A percentile compares a stretch with the other conserved stretches of the same genome.
phyloP scores from a whole-genome alignment of 2,888 invertebrate genomes.

The Platycheirus albimanus region DNA sequence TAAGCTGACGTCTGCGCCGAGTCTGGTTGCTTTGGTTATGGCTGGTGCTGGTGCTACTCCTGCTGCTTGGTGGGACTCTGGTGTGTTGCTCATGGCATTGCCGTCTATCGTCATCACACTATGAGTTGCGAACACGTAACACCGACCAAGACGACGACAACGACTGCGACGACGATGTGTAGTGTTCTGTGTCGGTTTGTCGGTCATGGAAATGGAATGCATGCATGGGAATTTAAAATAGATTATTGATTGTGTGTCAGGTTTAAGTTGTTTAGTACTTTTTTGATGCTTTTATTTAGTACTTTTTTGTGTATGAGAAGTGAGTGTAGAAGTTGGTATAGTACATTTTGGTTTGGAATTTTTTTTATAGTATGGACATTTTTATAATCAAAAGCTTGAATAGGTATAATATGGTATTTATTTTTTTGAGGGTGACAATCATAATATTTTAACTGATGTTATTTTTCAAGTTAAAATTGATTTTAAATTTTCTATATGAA shows the following conservation, averaged over 20 bases:
- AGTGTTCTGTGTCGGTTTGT: constrained; percentile 70
- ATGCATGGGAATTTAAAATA: constrained; percentile 73
- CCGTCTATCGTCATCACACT: constrained; percentile 53
- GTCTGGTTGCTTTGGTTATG: constrained; percentile 69
- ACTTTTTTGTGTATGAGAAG: constrained; percentile 10
- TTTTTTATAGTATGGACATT: neutral
- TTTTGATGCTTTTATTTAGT: constrained; percentile 31
- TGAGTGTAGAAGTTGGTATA: neutral
- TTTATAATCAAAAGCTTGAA: too few relatives aligned
- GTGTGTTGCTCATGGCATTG: constrained; percentile 59
- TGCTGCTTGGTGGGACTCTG: constrained; percentile 37
- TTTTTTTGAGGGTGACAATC: too few relatives aligned
- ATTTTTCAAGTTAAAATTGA: too few relatives aligned
- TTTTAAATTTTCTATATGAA: too few relatives aligned
- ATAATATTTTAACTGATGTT: too few relatives aligned
- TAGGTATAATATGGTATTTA: too few relatives aligned
- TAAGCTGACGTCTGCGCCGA: constrained; percentile 71
- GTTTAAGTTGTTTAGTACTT: constrained; percentile 67
- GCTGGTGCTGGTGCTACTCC: constrained; percentile 30
- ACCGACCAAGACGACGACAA: constrained; percentile 49
- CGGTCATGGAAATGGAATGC: constrained; percentile 74
- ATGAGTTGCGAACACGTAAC: constrained; percentile 62
- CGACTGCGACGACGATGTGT: constrained; percentile 34
- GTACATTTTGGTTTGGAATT: neutral
- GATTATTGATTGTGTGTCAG: constrained; percentile 73